Percentiles rank a stretch among this genome's conserved stretches.
These are phyloP conservation scores for Mercenaria mercenaria DNA, from an alignment of 1,140 invertebrate species.

Conservation along the genomic window DNA sequence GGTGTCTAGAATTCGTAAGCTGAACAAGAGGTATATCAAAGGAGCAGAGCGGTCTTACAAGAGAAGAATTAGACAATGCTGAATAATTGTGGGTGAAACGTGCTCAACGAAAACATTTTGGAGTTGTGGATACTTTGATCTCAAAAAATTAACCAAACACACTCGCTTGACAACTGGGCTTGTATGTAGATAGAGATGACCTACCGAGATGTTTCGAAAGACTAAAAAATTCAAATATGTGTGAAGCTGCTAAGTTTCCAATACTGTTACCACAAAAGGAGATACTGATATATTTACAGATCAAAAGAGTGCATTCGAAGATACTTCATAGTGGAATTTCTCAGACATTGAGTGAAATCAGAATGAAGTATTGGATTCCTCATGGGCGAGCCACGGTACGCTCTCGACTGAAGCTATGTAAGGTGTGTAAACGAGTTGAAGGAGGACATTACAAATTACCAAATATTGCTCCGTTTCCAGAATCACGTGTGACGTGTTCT, in stretches of 20 bases:
- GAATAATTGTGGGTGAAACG: not conserved
- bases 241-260: not conserved
- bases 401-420: constrained; percentile 17
- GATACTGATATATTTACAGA: constrained; percentile 9
- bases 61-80: not conserved
- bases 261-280: constrained; percentile 3
- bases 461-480: not conserved
- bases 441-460: constrained; percentile 29
- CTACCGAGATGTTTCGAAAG: not conserved
- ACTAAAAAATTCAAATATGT: not conserved
- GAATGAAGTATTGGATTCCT: constrained; percentile 46
- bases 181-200: too few relatives aligned
- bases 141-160: not conserved
- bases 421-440: not conserved
- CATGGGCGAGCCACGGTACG: constrained; percentile 28
- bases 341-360: constrained; percentile 28
- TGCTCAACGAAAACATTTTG: constrained; percentile 26
- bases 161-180: not conserved
- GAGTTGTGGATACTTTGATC: not conserved
- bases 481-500: constrained; percentile 23
- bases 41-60: not conserved
- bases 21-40: not conserved
- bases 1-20: not conserved
- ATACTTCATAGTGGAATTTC: constrained; percentile 36
- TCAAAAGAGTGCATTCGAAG: not conserved